Conservation (phyloP, 2,888 invertebrate species). For the Synanthedon formicaeformis region DNA sequence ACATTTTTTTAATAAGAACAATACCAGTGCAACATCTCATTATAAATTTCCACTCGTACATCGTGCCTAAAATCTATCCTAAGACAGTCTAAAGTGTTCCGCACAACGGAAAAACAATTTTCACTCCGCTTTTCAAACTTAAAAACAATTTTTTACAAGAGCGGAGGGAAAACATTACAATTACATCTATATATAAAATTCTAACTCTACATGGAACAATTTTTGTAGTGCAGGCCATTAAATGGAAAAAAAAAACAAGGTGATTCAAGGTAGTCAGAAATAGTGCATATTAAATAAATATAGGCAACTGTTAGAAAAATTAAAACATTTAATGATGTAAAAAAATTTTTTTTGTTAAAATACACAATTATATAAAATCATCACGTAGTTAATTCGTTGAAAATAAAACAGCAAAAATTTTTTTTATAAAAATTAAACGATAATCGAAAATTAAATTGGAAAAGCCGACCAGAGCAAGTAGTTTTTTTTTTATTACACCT, state of each 20-base stretch:
- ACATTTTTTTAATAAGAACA: conserved; percentile 16
- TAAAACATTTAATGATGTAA: too few relatives aligned
- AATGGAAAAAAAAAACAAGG: background rate
- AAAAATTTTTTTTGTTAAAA: too few relatives aligned
- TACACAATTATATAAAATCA: too few relatives aligned
- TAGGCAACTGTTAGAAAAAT: too few relatives aligned
- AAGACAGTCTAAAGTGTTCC: conserved; percentile 67
- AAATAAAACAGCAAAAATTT: too few relatives aligned
- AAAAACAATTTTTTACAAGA: conserved; percentile 49
- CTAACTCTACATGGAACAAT: conserved; percentile 57
- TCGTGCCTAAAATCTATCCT: conserved; percentile 56
- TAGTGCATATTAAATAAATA: too few relatives aligned
- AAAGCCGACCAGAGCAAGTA: too few relatives aligned
- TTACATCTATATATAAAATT: conserved; percentile 12
- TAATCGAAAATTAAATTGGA: too few relatives aligned
- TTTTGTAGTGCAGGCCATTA: conserved; percentile 49
- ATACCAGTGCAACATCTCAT: conserved; percentile 31
- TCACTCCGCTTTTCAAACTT: conserved; percentile 44
- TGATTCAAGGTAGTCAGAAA: background rate
- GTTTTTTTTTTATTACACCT: too few relatives aligned
- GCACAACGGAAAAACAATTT: conserved; percentile 65
- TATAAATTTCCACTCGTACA: conserved; percentile 52
- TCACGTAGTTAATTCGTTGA: too few relatives aligned
- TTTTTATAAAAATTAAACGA: too few relatives aligned
- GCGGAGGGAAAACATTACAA: conserved; percentile 43